phyloP scores from a whole-genome alignment of 2,113 vertebrate species.

The Andinoacara biseriatus region DNA sequence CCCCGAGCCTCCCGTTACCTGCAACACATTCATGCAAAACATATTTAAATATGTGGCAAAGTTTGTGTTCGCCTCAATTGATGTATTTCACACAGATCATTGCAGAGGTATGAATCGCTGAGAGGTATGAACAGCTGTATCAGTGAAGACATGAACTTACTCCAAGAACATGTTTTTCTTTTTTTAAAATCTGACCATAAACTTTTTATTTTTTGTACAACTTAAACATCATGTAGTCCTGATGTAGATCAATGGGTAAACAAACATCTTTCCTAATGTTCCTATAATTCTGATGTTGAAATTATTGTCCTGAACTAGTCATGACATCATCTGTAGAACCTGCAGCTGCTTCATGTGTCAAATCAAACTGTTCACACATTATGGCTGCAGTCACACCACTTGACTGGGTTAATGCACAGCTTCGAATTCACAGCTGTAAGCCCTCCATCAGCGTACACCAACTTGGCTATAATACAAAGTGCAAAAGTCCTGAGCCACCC shows the following conservation, averaged over 20 bases:
- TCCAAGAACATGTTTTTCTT: not conserved
- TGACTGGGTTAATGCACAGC: not conserved
- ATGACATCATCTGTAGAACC: not conserved
- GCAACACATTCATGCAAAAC: constrained; percentile 45
- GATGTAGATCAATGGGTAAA: not conserved
- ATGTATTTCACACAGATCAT: not conserved
- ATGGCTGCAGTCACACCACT: not conserved
- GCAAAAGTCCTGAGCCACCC: no score
- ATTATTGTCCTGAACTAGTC: no score
- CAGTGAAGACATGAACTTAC: no score
- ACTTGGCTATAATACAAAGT: not conserved
- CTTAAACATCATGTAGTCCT: not conserved
- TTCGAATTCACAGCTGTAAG: not conserved
- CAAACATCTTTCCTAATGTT: not conserved
- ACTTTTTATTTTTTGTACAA: not conserved
- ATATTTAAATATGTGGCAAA: not conserved
- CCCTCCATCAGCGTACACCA: not conserved
- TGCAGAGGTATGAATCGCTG: not conserved
- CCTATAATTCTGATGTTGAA: not conserved
- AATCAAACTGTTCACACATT: not conserved
- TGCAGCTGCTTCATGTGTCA: constrained; percentile 13
- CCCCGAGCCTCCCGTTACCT: constrained; percentile 91
- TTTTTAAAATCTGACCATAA: not conserved
- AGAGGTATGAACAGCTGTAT: no score
- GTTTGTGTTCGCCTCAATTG: not conserved